A percentile compares a stretch with the other conserved stretches of the same genome.
Evolutionary conservation across 2,113 vertebrate species (phyloP).

Genomic region (Microcebus jonahi): DNA sequence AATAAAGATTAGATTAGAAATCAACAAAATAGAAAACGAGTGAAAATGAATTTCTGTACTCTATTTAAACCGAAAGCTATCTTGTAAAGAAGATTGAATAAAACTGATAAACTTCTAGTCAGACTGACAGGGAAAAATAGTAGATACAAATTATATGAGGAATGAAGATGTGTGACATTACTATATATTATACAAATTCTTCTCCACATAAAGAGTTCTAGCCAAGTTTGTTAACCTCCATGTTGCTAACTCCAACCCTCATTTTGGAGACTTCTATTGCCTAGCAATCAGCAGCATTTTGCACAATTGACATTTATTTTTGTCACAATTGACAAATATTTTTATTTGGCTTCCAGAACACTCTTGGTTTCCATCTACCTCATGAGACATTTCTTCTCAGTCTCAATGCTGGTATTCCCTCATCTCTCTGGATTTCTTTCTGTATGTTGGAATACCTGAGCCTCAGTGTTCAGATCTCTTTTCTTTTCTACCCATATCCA

Average conservation of each 20-base stretch:
- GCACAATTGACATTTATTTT: background rate
- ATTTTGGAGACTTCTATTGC: background rate
- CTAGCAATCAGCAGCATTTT: constrained; percentile 1
- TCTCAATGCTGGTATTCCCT: background rate
- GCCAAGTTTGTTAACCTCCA: background rate
- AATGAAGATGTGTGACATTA: background rate
- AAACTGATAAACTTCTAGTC: background rate
- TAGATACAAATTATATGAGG: background rate
- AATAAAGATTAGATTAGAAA: constrained; percentile 19
- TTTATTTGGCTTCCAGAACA: constrained; percentile 22
- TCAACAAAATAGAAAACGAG: background rate
- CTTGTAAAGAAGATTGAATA: background rate
- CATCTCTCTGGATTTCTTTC: background rate
- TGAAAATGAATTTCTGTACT: background rate
- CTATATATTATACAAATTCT: background rate
- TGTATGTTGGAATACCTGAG: background rate
- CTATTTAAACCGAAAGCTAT: background rate
- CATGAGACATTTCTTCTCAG: background rate
- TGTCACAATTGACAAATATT: background rate
- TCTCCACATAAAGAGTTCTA: background rate
- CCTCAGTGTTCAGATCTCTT: background rate
- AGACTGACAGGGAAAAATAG: background rate
- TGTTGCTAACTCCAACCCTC: background rate
- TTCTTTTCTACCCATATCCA: background rate
- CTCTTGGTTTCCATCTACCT: background rate